A percentile compares a stretch with the other conserved stretches of the same genome.
These are phyloP conservation scores for Heterochromis multidens DNA, from an alignment of 2,113 vertebrate genomes.

Conservation along the genomic window DNA sequence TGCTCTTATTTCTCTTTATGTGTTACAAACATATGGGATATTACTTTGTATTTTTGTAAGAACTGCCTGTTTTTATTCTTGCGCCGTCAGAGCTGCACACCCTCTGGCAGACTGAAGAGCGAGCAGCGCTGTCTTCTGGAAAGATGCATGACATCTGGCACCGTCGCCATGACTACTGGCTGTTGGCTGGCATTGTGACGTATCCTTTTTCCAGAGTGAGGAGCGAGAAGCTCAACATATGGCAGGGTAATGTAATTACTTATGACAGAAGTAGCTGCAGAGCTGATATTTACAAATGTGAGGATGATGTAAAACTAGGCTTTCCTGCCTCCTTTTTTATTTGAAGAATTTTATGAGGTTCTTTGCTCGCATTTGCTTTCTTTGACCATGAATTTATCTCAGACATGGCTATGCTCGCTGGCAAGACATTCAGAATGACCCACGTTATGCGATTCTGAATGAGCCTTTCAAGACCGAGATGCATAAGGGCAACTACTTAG, in stretches of 20 bases:
- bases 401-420: constrained; percentile 97
- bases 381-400: constrained; percentile 47
- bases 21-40: neutral
- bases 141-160: constrained; percentile 99
- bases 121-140: constrained; percentile 89
- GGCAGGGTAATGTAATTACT: constrained; percentile 8
- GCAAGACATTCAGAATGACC: constrained; percentile 99
- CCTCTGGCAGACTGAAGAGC: constrained; percentile 96
- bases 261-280: neutral
- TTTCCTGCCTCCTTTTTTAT: neutral
- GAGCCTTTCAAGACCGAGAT: constrained; percentile 96
- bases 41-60: neutral
- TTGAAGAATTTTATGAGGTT: neutral
- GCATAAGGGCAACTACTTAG: constrained; percentile 96
- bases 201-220: constrained; percentile 82
- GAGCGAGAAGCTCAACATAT: neutral
- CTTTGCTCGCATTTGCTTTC: neutral
- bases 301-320: neutral
- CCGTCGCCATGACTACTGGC: constrained; percentile 97
- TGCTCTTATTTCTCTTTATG: neutral
- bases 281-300: constrained; percentile 12
- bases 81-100: constrained; percentile 88
- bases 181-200: constrained; percentile 95
- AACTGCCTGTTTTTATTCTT: neutral
- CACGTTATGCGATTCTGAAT: constrained; percentile 88